These are phyloP conservation scores for Uloborus diversus DNA, from an alignment of 1,140 invertebrate species.

Conservation along the genomic window DNA sequence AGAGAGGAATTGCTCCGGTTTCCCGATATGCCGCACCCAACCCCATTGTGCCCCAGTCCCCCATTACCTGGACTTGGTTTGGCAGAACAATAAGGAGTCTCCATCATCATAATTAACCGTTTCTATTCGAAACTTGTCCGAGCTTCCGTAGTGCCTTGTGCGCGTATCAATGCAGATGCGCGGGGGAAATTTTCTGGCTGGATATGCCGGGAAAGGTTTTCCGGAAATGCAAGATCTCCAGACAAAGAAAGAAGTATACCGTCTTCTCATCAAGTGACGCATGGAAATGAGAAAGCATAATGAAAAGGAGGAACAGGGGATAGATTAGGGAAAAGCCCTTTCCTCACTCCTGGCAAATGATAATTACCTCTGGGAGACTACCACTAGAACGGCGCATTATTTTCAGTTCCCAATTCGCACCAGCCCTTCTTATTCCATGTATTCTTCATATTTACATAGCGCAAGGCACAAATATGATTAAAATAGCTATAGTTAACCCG, in stretches of 20 bases:
- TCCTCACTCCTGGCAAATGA: constrained; percentile 50
- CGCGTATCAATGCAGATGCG: constrained; percentile 15
- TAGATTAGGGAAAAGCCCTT: constrained; percentile 54
- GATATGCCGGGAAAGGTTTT: constrained; percentile 42
- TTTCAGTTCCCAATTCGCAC: constrained; percentile 50
- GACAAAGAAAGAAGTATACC: constrained; percentile 53
- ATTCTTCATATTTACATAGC: constrained; percentile 51
- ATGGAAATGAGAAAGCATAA: constrained; percentile 55
- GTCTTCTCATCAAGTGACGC: constrained; percentile 55
- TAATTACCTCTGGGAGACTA: constrained; percentile 50
- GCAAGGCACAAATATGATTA: constrained; percentile 53
- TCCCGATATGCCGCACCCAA: constrained; percentile 21
- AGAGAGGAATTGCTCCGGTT: not conserved
- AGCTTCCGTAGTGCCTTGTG: constrained; percentile 45
- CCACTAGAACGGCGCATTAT: constrained; percentile 46
- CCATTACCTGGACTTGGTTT: constrained; percentile 40
- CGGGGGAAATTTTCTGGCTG: constrained; percentile 45
- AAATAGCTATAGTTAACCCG: constrained; percentile 45
- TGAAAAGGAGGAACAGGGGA: constrained; percentile 54
- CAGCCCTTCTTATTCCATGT: constrained; percentile 37
- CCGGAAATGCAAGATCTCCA: constrained; percentile 54
- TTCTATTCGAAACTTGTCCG: constrained; percentile 53
- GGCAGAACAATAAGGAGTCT: constrained; percentile 38
- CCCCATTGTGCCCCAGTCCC: constrained; percentile 20
- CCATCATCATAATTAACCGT: constrained; percentile 54